Percentiles rank a stretch among this genome's conserved stretches.
Conservation (phyloP, 2,797 vertebrate species). For the Lepus townsendii region DNA sequence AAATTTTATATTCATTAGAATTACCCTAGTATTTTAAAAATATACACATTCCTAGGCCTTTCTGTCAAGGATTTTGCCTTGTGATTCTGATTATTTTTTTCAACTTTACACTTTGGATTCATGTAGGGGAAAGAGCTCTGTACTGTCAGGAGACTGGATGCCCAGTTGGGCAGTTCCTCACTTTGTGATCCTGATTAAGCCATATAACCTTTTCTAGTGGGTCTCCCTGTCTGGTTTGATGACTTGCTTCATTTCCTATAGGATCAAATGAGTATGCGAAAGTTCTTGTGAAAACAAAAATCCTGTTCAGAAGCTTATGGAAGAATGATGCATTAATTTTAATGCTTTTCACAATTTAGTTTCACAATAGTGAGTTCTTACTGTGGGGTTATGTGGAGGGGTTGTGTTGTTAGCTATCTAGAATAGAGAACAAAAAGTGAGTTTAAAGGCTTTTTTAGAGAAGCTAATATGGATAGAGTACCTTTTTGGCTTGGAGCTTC, state of each 20-base stretch:
- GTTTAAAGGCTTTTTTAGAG: neutral
- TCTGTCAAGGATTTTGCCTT: neutral
- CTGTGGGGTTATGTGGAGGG: neutral
- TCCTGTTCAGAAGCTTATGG: conserved; percentile 29
- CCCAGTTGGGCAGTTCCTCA: neutral
- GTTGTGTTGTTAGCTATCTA: conserved; percentile 20
- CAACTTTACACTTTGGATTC: neutral
- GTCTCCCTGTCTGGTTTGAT: neutral
- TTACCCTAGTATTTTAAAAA: neutral
- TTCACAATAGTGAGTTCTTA: conserved; percentile 1
- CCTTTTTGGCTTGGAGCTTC: neutral
- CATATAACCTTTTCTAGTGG: neutral
- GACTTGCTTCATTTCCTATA: conserved; percentile 1
- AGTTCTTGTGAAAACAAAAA: conserved; percentile 55
- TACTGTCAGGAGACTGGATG: neutral
- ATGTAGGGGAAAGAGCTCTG: neutral
- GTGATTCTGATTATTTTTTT: neutral
- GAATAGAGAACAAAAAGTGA: neutral
- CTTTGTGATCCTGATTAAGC: conserved; percentile 3
- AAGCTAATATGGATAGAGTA: neutral
- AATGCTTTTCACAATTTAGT: conserved; percentile 14
- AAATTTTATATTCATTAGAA: conserved; percentile 30
- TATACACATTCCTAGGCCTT: neutral
- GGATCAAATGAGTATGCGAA: neutral
- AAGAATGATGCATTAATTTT: conserved; percentile 40